These are phyloP conservation scores for Passer montanus DNA, from an alignment of 2,113 vertebrate species.

Conservation along the genomic window DNA sequence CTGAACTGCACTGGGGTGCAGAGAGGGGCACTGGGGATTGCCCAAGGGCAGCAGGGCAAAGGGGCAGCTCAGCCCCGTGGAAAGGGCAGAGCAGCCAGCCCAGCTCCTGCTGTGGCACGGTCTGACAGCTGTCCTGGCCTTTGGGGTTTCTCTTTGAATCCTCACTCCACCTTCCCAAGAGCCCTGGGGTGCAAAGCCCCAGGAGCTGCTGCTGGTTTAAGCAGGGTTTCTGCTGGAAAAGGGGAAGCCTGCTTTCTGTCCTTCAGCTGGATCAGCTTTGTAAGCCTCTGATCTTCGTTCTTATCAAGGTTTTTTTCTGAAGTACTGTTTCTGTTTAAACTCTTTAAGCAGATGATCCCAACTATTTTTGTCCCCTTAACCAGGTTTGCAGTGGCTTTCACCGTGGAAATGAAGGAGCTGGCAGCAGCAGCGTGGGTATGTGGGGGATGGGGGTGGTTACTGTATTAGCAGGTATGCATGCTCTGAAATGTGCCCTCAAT, in stretches of 20 bases:
- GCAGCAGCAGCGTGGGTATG: slow-evolving; percentile 85
- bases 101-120: rapidly evolving
- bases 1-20: background rate
- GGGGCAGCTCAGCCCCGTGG: background rate
- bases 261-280: background rate
- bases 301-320: background rate
- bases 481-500: background rate
- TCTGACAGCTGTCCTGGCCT: background rate
- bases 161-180: background rate
- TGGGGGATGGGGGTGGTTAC: background rate
- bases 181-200: background rate
- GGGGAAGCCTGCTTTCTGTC: background rate
- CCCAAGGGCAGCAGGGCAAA: too few relatives aligned
- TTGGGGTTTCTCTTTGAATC: background rate
- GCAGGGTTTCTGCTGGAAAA: background rate
- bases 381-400: slow-evolving; percentile 95
- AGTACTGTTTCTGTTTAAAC: background rate
- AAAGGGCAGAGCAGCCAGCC: background rate
- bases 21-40: rapidly evolving
- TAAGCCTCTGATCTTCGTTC: background rate
- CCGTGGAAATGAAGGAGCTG: slow-evolving; percentile 80
- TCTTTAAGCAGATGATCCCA: slow-evolving; percentile 11
- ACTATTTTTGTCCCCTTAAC: background rate
- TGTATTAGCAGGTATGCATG: background rate
- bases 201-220: background rate